phyloP scores from a whole-genome alignment of 2,888 invertebrate species.

The Drosophila stalkeri region DNA sequence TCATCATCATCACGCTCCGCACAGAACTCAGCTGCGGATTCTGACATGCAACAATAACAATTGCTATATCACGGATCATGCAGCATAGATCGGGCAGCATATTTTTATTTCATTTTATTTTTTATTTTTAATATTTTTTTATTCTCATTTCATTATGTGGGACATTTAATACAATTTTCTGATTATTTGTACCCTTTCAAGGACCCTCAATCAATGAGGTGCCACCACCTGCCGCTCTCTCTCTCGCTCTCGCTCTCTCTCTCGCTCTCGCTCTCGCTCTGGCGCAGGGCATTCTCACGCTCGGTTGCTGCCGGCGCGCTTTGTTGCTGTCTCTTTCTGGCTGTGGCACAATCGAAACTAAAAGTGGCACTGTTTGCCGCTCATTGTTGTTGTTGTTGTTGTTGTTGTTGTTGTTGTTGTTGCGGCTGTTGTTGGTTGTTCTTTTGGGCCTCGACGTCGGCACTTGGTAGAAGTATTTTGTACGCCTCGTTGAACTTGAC shows the following conservation, averaged over 20 bases:
- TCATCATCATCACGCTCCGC: conserved; percentile 62
- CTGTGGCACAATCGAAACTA: conserved; percentile 26
- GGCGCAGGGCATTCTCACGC: background rate
- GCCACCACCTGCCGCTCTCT: conserved; percentile 38
- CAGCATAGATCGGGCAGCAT: background rate
- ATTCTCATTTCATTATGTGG: conserved; percentile 63
- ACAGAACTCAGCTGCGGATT: conserved; percentile 50
- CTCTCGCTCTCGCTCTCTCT: conserved; percentile 3
- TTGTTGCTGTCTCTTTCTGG: conserved; percentile 7
- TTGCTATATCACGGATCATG: conserved; percentile 38
- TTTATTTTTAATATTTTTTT: background rate
- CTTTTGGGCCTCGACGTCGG: conserved; percentile 47
- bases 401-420: conserved; percentile 8
- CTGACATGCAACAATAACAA: conserved; percentile 58
- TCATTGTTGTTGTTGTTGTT: conserved; percentile 14
- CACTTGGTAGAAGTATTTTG: conserved; percentile 70
- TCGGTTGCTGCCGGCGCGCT: background rate
- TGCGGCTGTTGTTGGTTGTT: conserved; percentile 11
- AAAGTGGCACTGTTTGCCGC: conserved; percentile 44
- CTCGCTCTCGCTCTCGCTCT: conserved; percentile 3
- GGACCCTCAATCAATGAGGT: conserved; percentile 81
- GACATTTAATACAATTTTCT: conserved; percentile 77
- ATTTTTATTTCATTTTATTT: background rate
- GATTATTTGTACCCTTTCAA: conserved; percentile 81
- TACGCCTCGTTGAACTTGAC: conserved; percentile 72